Percentiles rank a stretch among this genome's conserved stretches.
phyloP scores from a whole-genome alignment of 2,888 invertebrate species.

The Cataglyphis livida region DNA sequence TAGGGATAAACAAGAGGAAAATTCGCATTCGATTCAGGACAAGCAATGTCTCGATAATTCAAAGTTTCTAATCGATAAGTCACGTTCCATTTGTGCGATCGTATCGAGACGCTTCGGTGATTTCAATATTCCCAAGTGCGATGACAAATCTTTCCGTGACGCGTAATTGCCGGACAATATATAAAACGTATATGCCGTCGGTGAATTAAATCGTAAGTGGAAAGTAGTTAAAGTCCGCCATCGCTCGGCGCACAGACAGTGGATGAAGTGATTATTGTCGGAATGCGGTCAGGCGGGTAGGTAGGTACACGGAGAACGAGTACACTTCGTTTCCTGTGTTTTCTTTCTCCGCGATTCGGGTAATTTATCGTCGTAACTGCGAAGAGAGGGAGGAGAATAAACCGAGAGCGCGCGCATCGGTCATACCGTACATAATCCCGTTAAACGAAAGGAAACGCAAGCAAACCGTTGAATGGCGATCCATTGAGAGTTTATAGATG shows the following conservation, averaged over 20 bases:
- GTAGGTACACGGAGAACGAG: conserved; percentile 45
- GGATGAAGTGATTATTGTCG: conserved; percentile 57
- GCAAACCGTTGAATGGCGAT: conserved; percentile 36
- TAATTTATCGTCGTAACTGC: conserved; percentile 53
- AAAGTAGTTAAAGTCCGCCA: conserved; percentile 51
- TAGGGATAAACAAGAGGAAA: background rate
- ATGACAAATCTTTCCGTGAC: conserved; percentile 45
- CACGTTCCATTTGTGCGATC: conserved; percentile 44
- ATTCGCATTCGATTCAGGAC: background rate
- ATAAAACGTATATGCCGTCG: conserved; percentile 48
- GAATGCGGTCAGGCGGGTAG: conserved; percentile 52
- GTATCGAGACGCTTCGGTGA: conserved; percentile 44
- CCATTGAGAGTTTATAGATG: conserved; percentile 51
- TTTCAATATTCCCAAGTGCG: conserved; percentile 49
- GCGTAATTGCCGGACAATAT: conserved; percentile 44
- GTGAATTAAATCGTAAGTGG: conserved; percentile 55
- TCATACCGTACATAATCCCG: conserved; percentile 42
- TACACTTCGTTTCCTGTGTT: conserved; percentile 48
- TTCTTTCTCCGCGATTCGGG: conserved; percentile 52
- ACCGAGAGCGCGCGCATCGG: conserved; percentile 16
- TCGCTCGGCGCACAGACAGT: conserved; percentile 38
- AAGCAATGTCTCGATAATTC: conserved; percentile 10
- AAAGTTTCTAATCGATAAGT: conserved; percentile 49
- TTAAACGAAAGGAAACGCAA: conserved; percentile 53
- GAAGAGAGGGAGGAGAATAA: conserved; percentile 9